Evolutionary conservation across 2,113 vertebrate genomes (phyloP), one percentile per base, ranked within the genome.

Genomic region (Edolisoma coerulescens): DNA sequence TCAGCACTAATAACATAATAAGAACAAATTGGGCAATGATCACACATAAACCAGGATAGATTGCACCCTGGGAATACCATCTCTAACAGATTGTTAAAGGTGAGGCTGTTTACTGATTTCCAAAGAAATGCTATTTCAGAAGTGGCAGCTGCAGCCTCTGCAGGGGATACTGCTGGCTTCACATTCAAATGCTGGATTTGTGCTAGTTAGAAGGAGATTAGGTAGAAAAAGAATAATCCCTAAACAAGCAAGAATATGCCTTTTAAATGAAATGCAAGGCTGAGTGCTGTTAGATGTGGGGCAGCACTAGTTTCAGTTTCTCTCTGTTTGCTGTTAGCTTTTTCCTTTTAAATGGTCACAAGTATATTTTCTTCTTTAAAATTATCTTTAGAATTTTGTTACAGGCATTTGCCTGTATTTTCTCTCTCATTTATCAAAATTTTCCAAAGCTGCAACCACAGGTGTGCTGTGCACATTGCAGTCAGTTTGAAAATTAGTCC

Each of bases 21-120:
- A 84, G 92, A 92, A 95, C 80, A 97, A 97, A 96, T 71, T 94
- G 95, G 91, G 83, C 89, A 93, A 89, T 50, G 32, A 94, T 95
- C 63, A 64, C 64, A 90, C 19, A 41, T 82, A 68, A 93, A 90
- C 11, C 76, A 73, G 95, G 92, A 92, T 87, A 89, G 74, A 59
- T 76, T 52, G 45, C 35, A 26, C 39, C 49, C 39, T 42, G 68
- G 91, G 90, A 94, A 63, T 50, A 30, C 57, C 75, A 50, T 73
- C 87, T 37, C 47, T 89, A 87, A 21, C 71, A 91, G 76, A 75
- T 59, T 91, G 75, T 37, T 82, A 76, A 91, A 96, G 89, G 74
- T 97, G 84, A 96, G 86, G 71, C 74, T 90, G 74, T 87, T 97
- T 90, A 82, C 84, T 23, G 49, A 24, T 84, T 96, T 93, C 76